These are phyloP conservation scores for Antigone vipio DNA, from an alignment of 2,113 vertebrate species.

Conservation along the genomic window DNA sequence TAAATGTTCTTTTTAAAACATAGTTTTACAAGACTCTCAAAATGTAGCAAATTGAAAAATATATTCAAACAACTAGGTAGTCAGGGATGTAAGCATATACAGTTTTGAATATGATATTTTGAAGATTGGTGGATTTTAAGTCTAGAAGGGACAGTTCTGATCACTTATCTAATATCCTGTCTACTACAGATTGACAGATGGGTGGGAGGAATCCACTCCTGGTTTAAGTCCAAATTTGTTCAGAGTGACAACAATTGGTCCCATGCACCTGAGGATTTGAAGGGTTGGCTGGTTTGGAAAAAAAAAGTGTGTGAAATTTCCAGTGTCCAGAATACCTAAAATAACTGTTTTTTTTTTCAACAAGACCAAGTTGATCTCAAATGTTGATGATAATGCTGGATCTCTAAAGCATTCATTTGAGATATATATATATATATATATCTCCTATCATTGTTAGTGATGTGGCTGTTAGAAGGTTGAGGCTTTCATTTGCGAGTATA, in stretches of 20 bases:
- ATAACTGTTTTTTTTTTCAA: background rate
- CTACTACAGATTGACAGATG: background rate
- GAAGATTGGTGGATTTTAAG: background rate
- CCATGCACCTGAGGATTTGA: background rate
- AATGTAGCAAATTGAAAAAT: background rate
- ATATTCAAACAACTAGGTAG: background rate
- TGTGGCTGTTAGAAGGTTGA: background rate
- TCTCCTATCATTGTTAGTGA: background rate
- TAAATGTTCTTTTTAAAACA: conserved; percentile 57
- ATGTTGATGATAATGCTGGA: background rate
- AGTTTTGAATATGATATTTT: background rate
- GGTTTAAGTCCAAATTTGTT: background rate
- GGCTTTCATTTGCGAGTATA: background rate
- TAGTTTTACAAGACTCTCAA: conserved; percentile 46
- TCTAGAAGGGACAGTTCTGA: background rate
- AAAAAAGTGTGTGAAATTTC: background rate
- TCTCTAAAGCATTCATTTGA: background rate
- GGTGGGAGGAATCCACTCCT: background rate
- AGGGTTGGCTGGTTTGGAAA: background rate
- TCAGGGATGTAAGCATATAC: background rate
- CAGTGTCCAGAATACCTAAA: background rate
- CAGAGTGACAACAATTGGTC: background rate
- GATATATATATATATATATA: background rate
- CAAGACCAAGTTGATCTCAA: background rate
- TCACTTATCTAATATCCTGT: background rate